phyloP scores from a whole-genome alignment of 2,888 invertebrate species.

The Spisula solida region DNA sequence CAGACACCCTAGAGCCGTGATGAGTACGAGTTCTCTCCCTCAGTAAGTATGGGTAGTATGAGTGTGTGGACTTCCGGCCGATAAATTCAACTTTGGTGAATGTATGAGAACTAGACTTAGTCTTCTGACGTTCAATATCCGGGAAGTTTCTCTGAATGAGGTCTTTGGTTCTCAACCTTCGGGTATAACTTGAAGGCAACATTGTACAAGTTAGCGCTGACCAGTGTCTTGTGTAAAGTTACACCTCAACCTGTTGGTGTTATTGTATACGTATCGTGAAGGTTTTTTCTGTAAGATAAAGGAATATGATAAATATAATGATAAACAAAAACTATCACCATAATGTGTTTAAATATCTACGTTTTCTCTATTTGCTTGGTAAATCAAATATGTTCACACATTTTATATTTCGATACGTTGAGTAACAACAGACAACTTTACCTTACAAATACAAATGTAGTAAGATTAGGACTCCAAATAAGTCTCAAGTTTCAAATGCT shows the following conservation, averaged over 20 bases:
- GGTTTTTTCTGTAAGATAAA: not conserved
- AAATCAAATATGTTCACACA: not conserved
- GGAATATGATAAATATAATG: not conserved
- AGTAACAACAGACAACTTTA: not conserved
- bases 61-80: constrained; percentile 53
- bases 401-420: not conserved
- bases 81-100: constrained; percentile 60
- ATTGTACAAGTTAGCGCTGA: constrained; percentile 24
- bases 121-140: constrained; percentile 34
- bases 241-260: not conserved
- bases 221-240: not conserved
- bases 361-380: not conserved
- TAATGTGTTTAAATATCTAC: not conserved
- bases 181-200: constrained; percentile 69
- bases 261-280: not conserved
- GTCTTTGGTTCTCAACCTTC: constrained; percentile 66
- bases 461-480: too few relatives aligned
- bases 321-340: not conserved
- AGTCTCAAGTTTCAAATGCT: too few relatives aligned
- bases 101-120: constrained; percentile 48
- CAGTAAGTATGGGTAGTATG: constrained; percentile 57
- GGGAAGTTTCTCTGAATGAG: constrained; percentile 60
- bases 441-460: not conserved
- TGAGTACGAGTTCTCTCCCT: constrained; percentile 61
- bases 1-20: constrained; percentile 59